A percentile compares a stretch with the other conserved stretches of the same genome.
Evolutionary conservation across 2,888 invertebrate species (phyloP).

Genomic region (Amphipoea lucens): DNA sequence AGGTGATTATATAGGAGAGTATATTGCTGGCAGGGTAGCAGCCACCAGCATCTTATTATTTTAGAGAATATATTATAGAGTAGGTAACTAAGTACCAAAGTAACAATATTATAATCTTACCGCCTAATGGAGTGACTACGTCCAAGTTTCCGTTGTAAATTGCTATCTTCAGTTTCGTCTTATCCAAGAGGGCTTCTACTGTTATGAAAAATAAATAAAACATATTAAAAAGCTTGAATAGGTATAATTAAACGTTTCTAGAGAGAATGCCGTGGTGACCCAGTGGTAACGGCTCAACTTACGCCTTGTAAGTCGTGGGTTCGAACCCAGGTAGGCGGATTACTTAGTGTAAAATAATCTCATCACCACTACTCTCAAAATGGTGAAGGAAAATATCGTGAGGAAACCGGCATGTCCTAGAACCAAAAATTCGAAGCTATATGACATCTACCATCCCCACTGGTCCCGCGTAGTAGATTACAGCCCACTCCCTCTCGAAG

Average conservation of each 20-base stretch:
- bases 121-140: conserved; percentile 83
- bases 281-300: too few relatives aligned
- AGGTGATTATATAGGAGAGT: background rate
- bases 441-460: too few relatives aligned
- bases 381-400: too few relatives aligned
- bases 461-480: too few relatives aligned
- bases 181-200: conserved; percentile 84
- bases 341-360: too few relatives aligned
- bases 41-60: background rate
- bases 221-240: background rate
- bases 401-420: too few relatives aligned
- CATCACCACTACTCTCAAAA: too few relatives aligned
- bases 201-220: conserved; percentile 67
- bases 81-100: background rate
- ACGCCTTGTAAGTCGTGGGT: too few relatives aligned
- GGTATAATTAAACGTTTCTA: background rate
- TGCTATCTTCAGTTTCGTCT: conserved; percentile 80
- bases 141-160: conserved; percentile 87
- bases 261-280: too few relatives aligned
- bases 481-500: too few relatives aligned
- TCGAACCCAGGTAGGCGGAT: too few relatives aligned
- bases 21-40: background rate
- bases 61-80: background rate
- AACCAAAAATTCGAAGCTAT: too few relatives aligned
- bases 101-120: conserved; percentile 65